phyloP scores from a whole-genome alignment of 2,888 invertebrate genomes.

The Ptychoptera contaminata region DNA sequence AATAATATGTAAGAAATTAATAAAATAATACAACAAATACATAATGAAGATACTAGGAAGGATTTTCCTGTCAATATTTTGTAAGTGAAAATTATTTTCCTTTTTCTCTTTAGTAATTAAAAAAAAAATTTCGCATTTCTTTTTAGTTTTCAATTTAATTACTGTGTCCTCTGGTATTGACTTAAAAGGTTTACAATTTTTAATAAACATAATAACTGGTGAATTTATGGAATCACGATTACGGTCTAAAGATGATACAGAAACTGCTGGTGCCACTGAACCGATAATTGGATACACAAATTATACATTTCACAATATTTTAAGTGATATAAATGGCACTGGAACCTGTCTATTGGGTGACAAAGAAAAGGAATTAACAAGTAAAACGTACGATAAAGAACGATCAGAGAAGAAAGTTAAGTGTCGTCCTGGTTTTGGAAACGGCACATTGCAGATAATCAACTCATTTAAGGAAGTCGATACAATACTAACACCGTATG shows the following conservation, averaged over 20 bases:
- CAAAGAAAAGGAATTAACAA: conserved; percentile 18
- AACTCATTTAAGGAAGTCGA: conserved; percentile 24
- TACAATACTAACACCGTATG: conserved; percentile 22
- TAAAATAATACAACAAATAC: too few relatives aligned
- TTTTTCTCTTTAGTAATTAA: too few relatives aligned
- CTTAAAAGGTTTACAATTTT: conserved; percentile 9
- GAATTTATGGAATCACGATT: conserved; percentile 8
- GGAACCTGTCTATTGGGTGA: conserved; percentile 15
- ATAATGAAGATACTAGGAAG: too few relatives aligned
- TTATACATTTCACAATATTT: conserved; percentile 21
- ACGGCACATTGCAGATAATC: conserved; percentile 20
- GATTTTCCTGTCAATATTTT: too few relatives aligned
- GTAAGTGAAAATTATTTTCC: too few relatives aligned
- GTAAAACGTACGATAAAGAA: conserved; percentile 11
- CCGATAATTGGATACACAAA: conserved; percentile 16
- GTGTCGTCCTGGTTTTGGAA: conserved; percentile 18
- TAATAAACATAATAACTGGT: conserved; percentile 10
- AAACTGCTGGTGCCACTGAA: not conserved
- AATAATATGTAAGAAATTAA: too few relatives aligned
- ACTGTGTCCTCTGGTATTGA: conserved; percentile 3
- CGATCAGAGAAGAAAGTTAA: conserved; percentile 16
- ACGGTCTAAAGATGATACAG: not conserved
- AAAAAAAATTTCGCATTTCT: too few relatives aligned
- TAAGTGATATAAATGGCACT: conserved; percentile 16
- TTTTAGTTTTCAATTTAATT: too few relatives aligned